These are phyloP conservation scores for Phrynocephalus forsythii DNA, from an alignment of 2,797 vertebrate genomes.

Conservation along the genomic window DNA sequence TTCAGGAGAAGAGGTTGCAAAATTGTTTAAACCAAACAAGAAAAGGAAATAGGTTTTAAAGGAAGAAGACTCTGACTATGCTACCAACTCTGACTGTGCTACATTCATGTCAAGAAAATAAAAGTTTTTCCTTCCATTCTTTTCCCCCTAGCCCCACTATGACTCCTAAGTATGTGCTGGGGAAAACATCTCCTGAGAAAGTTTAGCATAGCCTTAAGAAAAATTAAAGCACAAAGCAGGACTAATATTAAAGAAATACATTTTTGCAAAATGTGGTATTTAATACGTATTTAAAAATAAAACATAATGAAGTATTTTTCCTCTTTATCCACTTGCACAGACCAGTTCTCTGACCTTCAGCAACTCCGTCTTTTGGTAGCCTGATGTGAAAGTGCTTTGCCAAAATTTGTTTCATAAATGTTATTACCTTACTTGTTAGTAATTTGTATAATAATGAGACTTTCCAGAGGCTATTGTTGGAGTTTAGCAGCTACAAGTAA, in stretches of 20 bases:
- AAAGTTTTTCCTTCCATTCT: background rate
- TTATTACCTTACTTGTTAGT: slow-evolving; percentile 27
- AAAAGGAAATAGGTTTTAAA: background rate
- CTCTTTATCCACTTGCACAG: background rate
- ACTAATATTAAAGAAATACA: background rate
- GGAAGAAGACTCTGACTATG: background rate
- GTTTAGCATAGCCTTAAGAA: no score
- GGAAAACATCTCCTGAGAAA: background rate
- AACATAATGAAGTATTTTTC: background rate
- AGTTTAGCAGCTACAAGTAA: slow-evolving; percentile 6
- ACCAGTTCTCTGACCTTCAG: slow-evolving; percentile 3
- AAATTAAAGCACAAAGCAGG: background rate
- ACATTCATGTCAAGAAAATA: background rate
- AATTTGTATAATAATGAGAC: slow-evolving; percentile 33
- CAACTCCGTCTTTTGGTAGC: slow-evolving; percentile 4
- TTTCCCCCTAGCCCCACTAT: background rate
- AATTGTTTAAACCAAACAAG: background rate
- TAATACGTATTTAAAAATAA: background rate
- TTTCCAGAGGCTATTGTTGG: slow-evolving; percentile 20
- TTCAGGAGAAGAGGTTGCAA: background rate
- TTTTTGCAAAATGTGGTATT: background rate
- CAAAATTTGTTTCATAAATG: slow-evolving; percentile 30
- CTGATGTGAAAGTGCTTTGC: background rate
- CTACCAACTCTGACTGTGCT: background rate
- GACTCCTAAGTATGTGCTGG: background rate